A percentile compares a stretch with the other conserved stretches of the same genome.
Evolutionary conservation across 2,888 invertebrate genomes (phyloP).

Genomic region (Calameuta pallipes): DNA sequence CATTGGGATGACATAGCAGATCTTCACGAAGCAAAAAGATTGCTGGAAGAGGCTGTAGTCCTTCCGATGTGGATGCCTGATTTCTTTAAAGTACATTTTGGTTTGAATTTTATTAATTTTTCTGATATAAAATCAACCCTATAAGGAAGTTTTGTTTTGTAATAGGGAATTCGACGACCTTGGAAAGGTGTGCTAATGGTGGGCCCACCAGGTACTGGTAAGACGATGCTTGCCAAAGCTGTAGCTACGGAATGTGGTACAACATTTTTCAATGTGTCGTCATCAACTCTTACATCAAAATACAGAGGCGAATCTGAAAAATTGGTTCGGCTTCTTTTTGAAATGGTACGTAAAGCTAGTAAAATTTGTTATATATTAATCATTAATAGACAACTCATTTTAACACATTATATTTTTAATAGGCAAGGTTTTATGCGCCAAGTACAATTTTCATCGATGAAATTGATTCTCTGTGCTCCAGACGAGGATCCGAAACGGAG

Average conservation of each 20-base stretch:
- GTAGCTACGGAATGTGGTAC: slow-evolving; percentile 98
- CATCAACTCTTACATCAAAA: slow-evolving; percentile 97
- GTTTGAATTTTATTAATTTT: background rate
- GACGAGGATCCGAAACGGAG: slow-evolving; percentile 94
- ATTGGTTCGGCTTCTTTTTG: slow-evolving; percentile 94
- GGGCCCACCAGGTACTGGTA: slow-evolving; percentile 93
- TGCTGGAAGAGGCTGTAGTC: slow-evolving; percentile 97
- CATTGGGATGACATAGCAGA: slow-evolving; percentile 96
- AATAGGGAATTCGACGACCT: slow-evolving; percentile 89
- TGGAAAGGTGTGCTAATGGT: slow-evolving; percentile 98
- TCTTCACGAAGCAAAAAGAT: slow-evolving; percentile 86
- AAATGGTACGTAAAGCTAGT: slow-evolving; percentile 78
- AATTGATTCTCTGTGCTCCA: slow-evolving; percentile 96
- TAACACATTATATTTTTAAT: slow-evolving; percentile 45
- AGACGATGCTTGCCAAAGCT: slow-evolving; percentile 97
- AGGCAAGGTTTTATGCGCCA: slow-evolving; percentile 98
- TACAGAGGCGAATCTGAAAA: slow-evolving; percentile 99
- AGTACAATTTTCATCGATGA: slow-evolving; percentile 99
- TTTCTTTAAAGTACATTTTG: slow-evolving; percentile 85
- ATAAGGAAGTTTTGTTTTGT: background rate
- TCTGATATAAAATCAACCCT: background rate
- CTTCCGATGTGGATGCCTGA: slow-evolving; percentile 98
- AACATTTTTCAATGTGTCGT: slow-evolving; percentile 97
- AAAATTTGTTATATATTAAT: slow-evolving; percentile 1
- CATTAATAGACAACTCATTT: background rate